Percentiles rank a stretch among this genome's conserved stretches.
These are phyloP conservation scores for Coelopa frigida DNA, from an alignment of 1,140 invertebrate genomes.

Conservation along the genomic window DNA sequence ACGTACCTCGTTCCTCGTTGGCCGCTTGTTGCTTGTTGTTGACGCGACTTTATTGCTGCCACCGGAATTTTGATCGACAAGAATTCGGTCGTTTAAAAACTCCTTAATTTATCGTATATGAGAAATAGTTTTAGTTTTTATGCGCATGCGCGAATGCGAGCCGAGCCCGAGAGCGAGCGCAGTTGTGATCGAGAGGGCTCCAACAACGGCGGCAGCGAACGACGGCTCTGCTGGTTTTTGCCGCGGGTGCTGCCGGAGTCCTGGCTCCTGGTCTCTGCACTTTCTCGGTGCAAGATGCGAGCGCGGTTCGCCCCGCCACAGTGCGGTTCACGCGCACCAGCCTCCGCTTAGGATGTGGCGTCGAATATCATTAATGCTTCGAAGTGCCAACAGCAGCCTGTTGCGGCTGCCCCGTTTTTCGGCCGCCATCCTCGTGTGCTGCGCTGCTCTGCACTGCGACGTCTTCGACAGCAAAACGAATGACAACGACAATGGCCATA, in stretches of 20 bases:
- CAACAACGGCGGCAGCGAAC: no score
- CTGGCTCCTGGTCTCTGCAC: no score
- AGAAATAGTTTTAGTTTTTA: constrained; percentile 39
- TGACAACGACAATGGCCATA: constrained; percentile 43
- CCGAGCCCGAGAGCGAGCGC: no score
- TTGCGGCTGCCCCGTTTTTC: constrained; percentile 25
- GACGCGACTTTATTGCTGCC: constrained; percentile 35
- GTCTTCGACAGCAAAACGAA: neutral
- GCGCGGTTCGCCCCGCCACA: constrained; percentile 9
- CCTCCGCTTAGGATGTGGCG: constrained; percentile 44
- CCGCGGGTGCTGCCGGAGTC: no score
- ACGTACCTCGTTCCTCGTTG: no score
- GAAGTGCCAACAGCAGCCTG: constrained; percentile 44
- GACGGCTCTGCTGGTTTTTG: no score
- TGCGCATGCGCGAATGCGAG: no score
- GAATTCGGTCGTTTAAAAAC: constrained; percentile 44
- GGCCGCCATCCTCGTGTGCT: neutral
- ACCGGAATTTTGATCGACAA: constrained; percentile 45
- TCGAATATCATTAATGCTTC: constrained; percentile 44
- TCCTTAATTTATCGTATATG: constrained; percentile 44
- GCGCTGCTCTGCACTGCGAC: no score
- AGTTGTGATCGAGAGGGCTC: no score
- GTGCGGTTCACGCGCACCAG: no score
- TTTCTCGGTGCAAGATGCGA: constrained; percentile 34
- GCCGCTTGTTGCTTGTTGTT: no score